Percentiles rank a stretch among this genome's conserved stretches.
These are phyloP conservation scores for Thereva nobilitata DNA, from an alignment of 2,888 invertebrate genomes.

Conservation along the genomic window DNA sequence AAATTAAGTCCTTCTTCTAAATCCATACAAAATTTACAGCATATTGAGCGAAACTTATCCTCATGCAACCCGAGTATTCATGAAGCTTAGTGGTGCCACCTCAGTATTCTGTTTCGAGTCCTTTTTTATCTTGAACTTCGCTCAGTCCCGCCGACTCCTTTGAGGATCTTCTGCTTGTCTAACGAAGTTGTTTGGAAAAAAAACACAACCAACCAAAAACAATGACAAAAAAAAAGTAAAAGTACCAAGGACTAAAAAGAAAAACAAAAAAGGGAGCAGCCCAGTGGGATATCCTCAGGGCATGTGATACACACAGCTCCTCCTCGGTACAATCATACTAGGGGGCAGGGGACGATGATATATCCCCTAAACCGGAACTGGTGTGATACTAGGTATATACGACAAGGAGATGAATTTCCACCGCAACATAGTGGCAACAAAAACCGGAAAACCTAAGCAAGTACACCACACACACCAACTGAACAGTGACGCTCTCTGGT, in stretches of 20 bases:
- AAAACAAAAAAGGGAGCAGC: conserved; percentile 28
- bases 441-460: conserved; percentile 4
- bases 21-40: conserved; percentile 30
- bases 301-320: conserved; percentile 20
- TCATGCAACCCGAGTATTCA: conserved; percentile 23
- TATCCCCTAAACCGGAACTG: conserved; percentile 11
- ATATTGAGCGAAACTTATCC: conserved; percentile 20
- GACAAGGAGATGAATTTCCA: conserved; percentile 36
- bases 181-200: conserved; percentile 29
- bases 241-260: conserved; percentile 15
- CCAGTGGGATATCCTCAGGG: conserved; percentile 32
- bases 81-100: conserved; percentile 3
- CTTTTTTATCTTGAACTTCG: conserved; percentile 18
- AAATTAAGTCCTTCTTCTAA: conserved; percentile 30
- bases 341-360: conserved; percentile 4
- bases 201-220: not conserved
- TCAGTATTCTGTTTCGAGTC: too few relatives aligned
- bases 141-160: conserved; percentile 9
- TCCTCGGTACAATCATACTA: conserved; percentile 17
- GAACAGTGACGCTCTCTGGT: conserved; percentile 7
- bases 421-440: conserved; percentile 39
- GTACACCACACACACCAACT: not conserved
- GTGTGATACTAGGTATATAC: conserved; percentile 19
- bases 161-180: conserved; percentile 1
- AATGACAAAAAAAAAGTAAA: not conserved